These are phyloP conservation scores for Ophion costatus DNA, from an alignment of 2,888 invertebrate species.

Conservation along the genomic window DNA sequence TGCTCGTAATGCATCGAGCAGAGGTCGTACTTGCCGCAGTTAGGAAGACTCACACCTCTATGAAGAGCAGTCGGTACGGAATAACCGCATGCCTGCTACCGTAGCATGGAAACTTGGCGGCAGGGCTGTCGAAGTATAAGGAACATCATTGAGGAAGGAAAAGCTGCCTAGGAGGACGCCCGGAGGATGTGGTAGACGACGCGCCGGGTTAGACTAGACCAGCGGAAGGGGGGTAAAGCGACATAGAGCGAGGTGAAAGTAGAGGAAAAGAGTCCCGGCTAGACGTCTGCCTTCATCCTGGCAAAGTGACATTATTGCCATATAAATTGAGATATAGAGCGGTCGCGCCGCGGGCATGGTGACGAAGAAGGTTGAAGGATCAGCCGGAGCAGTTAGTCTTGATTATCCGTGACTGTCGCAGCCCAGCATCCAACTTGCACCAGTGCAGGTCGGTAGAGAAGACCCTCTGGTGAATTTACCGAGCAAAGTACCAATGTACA, in stretches of 20 bases:
- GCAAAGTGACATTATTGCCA: conserved; percentile 81
- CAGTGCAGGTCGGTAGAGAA: conserved; percentile 32
- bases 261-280: conserved; percentile 51
- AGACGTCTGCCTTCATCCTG: conserved; percentile 53
- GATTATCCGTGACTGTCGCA: conserved; percentile 81
- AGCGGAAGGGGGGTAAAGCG: conserved; percentile 7
- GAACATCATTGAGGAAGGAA: conserved; percentile 45
- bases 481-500: conserved; percentile 46
- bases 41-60: conserved; percentile 37
- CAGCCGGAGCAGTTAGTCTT: conserved; percentile 82
- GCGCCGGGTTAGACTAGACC: conserved; percentile 26
- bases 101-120: conserved; percentile 46
- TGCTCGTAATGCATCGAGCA: conserved; percentile 58
- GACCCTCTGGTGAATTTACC: conserved; percentile 51
- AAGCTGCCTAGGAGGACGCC: conserved; percentile 49
- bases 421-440: conserved; percentile 40
- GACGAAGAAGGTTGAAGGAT: conserved; percentile 81
- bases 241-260: conserved; percentile 19
- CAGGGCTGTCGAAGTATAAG: conserved; percentile 62
- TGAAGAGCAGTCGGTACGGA: conserved; percentile 5
- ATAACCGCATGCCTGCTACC: conserved; percentile 15
- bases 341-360: conserved; percentile 68
- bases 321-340: conserved; percentile 82
- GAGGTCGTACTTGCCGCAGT: conserved; percentile 49
- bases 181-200: conserved; percentile 45